Evolutionary conservation across 2,113 vertebrate species (phyloP).

Genomic region (Azemiops feae): DNA sequence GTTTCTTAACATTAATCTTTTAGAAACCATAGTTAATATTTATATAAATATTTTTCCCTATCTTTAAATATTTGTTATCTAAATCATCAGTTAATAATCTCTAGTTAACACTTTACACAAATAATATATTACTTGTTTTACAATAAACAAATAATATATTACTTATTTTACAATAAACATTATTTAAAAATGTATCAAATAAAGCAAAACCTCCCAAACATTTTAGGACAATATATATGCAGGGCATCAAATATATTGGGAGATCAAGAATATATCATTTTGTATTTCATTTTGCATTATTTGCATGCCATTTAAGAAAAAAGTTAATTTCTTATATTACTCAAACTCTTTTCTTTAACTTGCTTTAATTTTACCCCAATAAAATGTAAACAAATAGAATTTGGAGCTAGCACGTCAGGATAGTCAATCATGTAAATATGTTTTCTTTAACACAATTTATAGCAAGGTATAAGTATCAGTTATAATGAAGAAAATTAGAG

Average conservation of each 20-base stretch:
- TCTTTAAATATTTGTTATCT: not conserved
- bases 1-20: not conserved
- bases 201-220: not conserved
- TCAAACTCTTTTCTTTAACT: not conserved
- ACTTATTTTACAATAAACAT: not conserved
- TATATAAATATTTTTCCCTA: not conserved
- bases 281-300: not conserved
- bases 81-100: not conserved
- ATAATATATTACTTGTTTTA: not conserved
- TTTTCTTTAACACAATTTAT: not conserved
- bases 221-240: not conserved
- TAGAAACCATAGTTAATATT: not conserved
- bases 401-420: not conserved
- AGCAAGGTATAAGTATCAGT: not conserved
- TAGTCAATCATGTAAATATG: not conserved
- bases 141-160: not conserved
- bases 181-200: not conserved
- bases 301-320: not conserved
- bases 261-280: not conserved
- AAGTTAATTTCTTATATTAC: not conserved
- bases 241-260: not conserved
- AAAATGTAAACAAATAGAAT: not conserved
- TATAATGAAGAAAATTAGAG: not conserved
- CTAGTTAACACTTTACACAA: not conserved
- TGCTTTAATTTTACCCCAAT: not conserved